These are phyloP conservation scores for Agelas oroides DNA, from an alignment of 37 sponge, comb jelly and placozoan genomes.

Conservation along the genomic window DNA sequence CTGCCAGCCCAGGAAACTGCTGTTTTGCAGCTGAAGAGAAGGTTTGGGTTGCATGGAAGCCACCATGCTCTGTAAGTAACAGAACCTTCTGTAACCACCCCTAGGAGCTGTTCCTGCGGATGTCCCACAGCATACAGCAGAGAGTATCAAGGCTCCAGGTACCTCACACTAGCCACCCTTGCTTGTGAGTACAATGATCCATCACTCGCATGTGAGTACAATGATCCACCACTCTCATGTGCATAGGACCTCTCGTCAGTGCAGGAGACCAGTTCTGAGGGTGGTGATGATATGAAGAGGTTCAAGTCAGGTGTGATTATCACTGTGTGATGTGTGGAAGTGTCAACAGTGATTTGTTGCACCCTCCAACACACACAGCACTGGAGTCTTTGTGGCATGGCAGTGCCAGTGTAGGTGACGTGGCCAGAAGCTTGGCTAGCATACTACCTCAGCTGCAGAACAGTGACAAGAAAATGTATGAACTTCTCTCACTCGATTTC, in stretches of 20 bases:
- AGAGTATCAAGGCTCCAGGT: conserved; percentile 7
- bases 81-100: too few relatives aligned
- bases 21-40: conserved; percentile 21
- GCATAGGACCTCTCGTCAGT: conserved; percentile 7
- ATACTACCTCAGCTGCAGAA: conserved; percentile 4
- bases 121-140: conserved; percentile 6
- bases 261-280: neutral
- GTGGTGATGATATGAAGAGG: neutral
- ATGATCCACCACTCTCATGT: too few relatives aligned
- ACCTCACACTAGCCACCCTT: too few relatives aligned
- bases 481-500: too few relatives aligned
- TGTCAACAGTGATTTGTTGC: too few relatives aligned
- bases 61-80: too few relatives aligned
- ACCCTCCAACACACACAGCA: neutral
- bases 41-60: neutral
- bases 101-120: conserved; percentile 16
- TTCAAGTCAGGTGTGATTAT: neutral
- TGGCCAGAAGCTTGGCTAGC: conserved; percentile 9
- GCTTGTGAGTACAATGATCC: too few relatives aligned
- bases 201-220: too few relatives aligned
- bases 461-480: too few relatives aligned
- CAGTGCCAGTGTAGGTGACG: neutral
- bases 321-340: too few relatives aligned
- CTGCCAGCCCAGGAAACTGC: neutral
- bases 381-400: conserved; percentile 13